Percentiles rank a stretch among this genome's conserved stretches.
These are phyloP conservation scores for Chondrilla cf. caribensis DNA, from an alignment of 37 sponge, comb jelly and placozoan genomes.

Conservation along the genomic window DNA sequence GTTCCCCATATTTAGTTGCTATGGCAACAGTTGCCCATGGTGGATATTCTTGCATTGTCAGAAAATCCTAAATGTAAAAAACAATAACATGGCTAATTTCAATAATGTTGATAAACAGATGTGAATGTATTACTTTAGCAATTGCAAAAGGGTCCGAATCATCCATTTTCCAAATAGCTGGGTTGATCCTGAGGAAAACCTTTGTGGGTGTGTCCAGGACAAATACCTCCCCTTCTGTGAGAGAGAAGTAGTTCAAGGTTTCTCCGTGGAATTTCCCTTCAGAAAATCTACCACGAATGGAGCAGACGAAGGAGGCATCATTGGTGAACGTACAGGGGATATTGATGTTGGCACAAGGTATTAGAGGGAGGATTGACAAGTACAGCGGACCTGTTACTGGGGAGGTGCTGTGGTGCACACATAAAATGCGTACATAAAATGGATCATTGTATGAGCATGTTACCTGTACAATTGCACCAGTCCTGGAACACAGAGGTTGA, in stretches of 20 bases:
- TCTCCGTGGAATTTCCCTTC: neutral
- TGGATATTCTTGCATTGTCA: conserved; percentile 30
- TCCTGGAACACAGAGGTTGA: conserved; percentile 14
- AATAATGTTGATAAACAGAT: neutral
- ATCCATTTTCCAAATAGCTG: neutral
- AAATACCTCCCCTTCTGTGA: conserved; percentile 23
- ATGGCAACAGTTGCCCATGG: conserved; percentile 49
- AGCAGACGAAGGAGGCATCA: too few species aligned
- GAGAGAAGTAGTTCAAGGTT: conserved; percentile 22
- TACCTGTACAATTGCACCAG: conserved; percentile 18
- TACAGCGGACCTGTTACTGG: too few species aligned
- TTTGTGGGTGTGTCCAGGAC: conserved; percentile 48
- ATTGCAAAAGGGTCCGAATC: neutral
- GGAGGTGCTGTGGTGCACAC: neutral
- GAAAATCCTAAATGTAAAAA: conserved; percentile 29
- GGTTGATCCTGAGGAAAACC: conserved; percentile 26
- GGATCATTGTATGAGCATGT: neutral
- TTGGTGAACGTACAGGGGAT: too few species aligned
- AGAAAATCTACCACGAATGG: neutral
- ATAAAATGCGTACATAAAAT: neutral
- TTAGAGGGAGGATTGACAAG: too few species aligned
- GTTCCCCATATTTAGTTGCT: conserved; percentile 52
- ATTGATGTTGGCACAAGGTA: too few species aligned
- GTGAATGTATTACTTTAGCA: conserved; percentile 4
- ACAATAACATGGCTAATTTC: too few species aligned